Conservation (phyloP, 2,113 vertebrate species). For the Melospiza melodia region DNA sequence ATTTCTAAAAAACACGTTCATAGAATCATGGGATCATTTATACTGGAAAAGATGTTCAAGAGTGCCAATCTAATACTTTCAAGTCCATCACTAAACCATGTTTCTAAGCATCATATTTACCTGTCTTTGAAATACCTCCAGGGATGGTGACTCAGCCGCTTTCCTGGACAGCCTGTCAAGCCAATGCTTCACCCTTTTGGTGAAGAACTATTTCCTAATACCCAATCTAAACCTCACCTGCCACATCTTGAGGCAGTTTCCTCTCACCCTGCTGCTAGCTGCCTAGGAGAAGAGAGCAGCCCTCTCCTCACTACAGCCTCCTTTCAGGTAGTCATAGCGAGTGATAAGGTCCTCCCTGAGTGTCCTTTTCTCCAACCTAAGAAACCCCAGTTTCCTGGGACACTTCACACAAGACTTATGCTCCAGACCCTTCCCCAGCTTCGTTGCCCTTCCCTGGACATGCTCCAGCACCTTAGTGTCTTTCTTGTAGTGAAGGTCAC, state of each 20-base stretch:
- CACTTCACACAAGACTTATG: not conserved
- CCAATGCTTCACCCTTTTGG: not conserved
- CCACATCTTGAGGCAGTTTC: not conserved
- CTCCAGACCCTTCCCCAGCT: too few species aligned
- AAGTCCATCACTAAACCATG: not conserved
- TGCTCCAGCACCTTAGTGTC: not conserved
- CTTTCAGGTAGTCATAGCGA: not conserved
- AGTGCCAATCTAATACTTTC: not conserved
- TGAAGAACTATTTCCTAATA: not conserved
- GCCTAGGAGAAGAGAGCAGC: not conserved
- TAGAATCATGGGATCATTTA: not conserved
- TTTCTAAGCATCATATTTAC: not conserved
- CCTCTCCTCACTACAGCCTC: too few species aligned
- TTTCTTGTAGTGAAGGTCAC: not conserved
- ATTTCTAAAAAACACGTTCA: not conserved
- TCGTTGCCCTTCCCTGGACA: rapidly evolving
- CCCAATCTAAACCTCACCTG: not conserved
- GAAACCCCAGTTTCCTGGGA: not conserved
- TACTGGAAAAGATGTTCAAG: not conserved
- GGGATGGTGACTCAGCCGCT: not conserved
- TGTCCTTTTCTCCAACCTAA: not conserved
- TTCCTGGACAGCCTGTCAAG: not conserved
- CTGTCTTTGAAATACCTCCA: not conserved
- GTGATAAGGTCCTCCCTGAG: not conserved
- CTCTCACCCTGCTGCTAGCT: not conserved